Evolutionary conservation across 2,113 vertebrate species (phyloP), one percentile per base, ranked within the genome.

Genomic region (Chrysochloris asiatica): DNA sequence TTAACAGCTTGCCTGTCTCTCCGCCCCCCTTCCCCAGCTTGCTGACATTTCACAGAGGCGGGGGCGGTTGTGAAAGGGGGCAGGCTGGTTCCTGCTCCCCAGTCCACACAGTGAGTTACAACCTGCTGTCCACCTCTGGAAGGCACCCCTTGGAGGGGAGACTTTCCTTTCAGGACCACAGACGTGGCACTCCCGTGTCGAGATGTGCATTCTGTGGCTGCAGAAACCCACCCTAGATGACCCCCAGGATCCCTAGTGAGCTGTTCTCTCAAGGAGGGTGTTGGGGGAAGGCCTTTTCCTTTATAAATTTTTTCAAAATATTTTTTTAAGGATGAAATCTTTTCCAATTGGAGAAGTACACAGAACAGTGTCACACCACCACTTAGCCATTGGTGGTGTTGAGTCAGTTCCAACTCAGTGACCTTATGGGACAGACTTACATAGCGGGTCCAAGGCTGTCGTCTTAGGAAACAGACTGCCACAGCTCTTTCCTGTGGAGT

Each of bases 11-110:
- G 95, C 95, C 86, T 91, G 91, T 71, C 92, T 96, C 89, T 89
- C 92, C 86, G 0, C 91, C 81, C 85, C 87, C 79, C 54, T 91
- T 94, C 90, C 96, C 96, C 91, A 92, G 92, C 95, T 92, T 91
- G 93, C 96, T 96, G 96, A 97, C 96, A 96, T 97, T 97, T 97
- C 65, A 52, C 90, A 94, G 91, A 90, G 83, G 86, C 30, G 93
- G 94, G 91, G 96, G 95, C 1, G 95, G 94, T 81, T 94, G 87
- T 92, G 95, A 95, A 95, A 96, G 96, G 96, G 95, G 95, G 94
- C 94, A 88, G 47, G 95, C 93, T 94, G 73, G 92, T 95, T 96
- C 95, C 95, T 96, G 95, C 94, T 90, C 94, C 94, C 89, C 43
- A 13, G 63, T 92, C 91, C 89, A 83, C 91, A 30, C 17, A 24